Base-by-base conservation (phyloP, 2,888 invertebrate species). In the Alloscopus bannaensis region DNA sequence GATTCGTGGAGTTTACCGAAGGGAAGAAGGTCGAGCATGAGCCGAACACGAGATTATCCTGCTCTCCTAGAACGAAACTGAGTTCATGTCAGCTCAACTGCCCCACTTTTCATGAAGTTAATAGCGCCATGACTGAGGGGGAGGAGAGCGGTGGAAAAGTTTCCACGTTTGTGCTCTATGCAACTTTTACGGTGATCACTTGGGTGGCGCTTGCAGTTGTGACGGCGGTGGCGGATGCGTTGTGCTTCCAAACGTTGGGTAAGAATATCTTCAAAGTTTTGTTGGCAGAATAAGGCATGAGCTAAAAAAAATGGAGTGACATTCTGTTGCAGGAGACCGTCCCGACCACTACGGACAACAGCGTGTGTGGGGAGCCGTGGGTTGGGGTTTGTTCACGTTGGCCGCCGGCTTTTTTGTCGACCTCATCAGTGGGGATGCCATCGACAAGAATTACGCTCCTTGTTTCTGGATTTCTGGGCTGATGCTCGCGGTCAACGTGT, bases 131-230 rank as follows among this genome's bases (percentile, higher is more conserved):
- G 70, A 36, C 57, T 20, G 28, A 31, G 0, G 31, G 24, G 13
- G 36, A 76, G 1, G 31, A 28, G 24, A 55, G 55, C n/a, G 36
- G 52, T 24, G 20, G 29, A 3, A 45, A 57, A 16, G 16, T 50
- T 26, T 28, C 50, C 8, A 24, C 66, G 86, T 97, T 96, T 87
- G 94, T 95, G 93, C 87, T 93, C 83, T 94, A 96, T 87, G 92
- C 95, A 83, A 85, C 91, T 28, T 89, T 95, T 73, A 92, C 95
- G 88, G 90, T 94, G n/a, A 86, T 93, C 6, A 94, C 93, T 77
- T 96, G 96, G 93, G 89, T 94, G 26, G 93, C 94, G 1, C 95
- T 95, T 91, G 94, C 96, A 0, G 93, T 96, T 0, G 93, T 94
- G 1, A 94, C 96, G 20, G 95, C 95, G 82, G 92, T 97, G 69